phyloP scores from a whole-genome alignment of 2,888 invertebrate genomes.

The Theretra japonica region DNA sequence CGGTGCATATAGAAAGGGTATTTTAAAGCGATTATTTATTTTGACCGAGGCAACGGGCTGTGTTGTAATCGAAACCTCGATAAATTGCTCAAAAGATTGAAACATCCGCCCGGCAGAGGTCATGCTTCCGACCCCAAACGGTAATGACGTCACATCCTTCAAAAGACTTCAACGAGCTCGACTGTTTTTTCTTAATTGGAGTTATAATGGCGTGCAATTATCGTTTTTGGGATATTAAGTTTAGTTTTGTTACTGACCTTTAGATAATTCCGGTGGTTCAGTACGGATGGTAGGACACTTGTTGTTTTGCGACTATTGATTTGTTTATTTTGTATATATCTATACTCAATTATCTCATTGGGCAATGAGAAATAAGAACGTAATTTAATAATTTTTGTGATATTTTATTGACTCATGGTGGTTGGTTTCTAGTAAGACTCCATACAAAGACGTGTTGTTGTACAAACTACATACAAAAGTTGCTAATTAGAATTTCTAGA shows the following conservation, averaged over 20 bases:
- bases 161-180: slow-evolving; percentile 31
- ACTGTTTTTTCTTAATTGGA: not conserved
- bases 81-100: slow-evolving; percentile 36
- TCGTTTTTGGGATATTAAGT: not conserved
- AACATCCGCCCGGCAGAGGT: slow-evolving; percentile 42
- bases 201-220: not conserved
- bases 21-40: slow-evolving; percentile 25
- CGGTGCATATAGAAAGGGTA: slow-evolving; percentile 20
- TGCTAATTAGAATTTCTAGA: too few species aligned
- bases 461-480: too few species aligned
- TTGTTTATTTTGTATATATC: too few species aligned
- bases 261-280: too few species aligned
- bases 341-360: too few species aligned
- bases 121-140: slow-evolving; percentile 37
- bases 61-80: slow-evolving; percentile 38
- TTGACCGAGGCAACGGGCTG: slow-evolving; percentile 18
- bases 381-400: too few species aligned
- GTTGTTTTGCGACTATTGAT: too few species aligned
- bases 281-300: too few species aligned
- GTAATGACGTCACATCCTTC: slow-evolving; percentile 40
- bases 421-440: too few species aligned
- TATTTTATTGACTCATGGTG: too few species aligned
- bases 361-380: too few species aligned
- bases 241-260: not conserved
- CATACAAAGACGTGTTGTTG: too few species aligned